A percentile compares a stretch with the other conserved stretches of the same genome.
These are phyloP conservation scores for Apis dorsata DNA, from an alignment of 1,140 invertebrate species.

Conservation along the genomic window DNA sequence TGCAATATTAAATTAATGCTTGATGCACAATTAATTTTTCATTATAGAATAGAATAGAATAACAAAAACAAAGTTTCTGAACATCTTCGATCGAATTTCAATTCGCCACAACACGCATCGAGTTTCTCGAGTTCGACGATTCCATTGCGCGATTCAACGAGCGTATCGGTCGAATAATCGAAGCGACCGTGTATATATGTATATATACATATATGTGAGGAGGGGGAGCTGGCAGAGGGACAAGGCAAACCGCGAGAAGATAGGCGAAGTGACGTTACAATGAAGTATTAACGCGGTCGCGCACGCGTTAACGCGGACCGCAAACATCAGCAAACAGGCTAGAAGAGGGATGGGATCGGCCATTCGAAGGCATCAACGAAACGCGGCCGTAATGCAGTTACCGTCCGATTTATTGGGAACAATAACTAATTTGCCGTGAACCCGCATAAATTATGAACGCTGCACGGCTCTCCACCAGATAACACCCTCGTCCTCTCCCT, in stretches of 20 bases:
- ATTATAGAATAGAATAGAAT: accelerated
- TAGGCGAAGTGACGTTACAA: constrained; percentile 34
- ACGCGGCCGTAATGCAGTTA: constrained; percentile 15
- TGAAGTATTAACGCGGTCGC: constrained; percentile 29
- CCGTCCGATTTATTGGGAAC: constrained; percentile 61
- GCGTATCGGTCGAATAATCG: constrained; percentile 12
- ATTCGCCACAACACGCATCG: too few relatives aligned
- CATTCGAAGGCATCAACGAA: constrained; percentile 27
- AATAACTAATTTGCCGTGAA: constrained; percentile 71
- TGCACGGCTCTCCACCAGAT: constrained; percentile 25
- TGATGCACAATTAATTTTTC: too few relatives aligned
- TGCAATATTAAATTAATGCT: too few relatives aligned
- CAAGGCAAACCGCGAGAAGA: constrained; percentile 8
- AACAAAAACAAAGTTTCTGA: too few relatives aligned
- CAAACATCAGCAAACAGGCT: constrained; percentile 35
- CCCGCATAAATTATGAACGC: constrained; percentile 70
- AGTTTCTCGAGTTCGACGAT: too few relatives aligned
- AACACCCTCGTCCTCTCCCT: neutral
- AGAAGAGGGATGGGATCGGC: too few relatives aligned
- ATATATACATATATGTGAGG: neutral
- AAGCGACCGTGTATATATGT: too few relatives aligned
- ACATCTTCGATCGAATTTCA: too few relatives aligned
- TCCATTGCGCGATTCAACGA: too few relatives aligned
- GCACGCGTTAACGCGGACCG: constrained; percentile 19
- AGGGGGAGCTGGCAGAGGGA: neutral